Conservation (phyloP, 1,140 invertebrate genomes). For the Ridgeia piscesae region DNA sequence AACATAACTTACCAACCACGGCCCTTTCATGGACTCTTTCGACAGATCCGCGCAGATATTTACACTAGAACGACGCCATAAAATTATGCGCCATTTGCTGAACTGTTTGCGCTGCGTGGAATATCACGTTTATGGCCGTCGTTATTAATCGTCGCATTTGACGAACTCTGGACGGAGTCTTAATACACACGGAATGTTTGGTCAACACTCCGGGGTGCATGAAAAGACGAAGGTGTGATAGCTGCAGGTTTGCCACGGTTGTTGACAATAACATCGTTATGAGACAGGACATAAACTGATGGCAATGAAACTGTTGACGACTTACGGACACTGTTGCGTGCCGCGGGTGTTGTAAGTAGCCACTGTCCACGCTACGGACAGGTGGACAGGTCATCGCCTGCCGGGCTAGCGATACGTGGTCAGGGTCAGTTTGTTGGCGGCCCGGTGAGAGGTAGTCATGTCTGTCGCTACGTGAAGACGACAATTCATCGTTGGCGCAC, state of each 20-base stretch:
- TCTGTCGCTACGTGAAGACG: background rate
- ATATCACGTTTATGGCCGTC: background rate
- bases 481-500: background rate
- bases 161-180: background rate
- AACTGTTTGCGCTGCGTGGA: background rate
- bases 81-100: background rate
- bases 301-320: background rate
- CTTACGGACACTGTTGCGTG: background rate
- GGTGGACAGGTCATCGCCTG: too few relatives aligned
- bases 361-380: background rate
- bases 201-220: background rate
- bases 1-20: background rate
- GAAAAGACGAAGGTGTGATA: background rate
- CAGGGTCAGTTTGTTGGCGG: background rate
- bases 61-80: background rate
- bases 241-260: background rate
- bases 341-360: background rate
- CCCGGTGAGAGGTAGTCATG: background rate
- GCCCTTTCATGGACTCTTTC: background rate
- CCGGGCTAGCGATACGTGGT: background rate
- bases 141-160: background rate
- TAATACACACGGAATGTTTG: background rate
- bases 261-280: background rate
- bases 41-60: background rate
- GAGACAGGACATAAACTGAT: background rate